phyloP scores from a whole-genome alignment of 2,888 invertebrate species.

The Heliconius ismenius region DNA sequence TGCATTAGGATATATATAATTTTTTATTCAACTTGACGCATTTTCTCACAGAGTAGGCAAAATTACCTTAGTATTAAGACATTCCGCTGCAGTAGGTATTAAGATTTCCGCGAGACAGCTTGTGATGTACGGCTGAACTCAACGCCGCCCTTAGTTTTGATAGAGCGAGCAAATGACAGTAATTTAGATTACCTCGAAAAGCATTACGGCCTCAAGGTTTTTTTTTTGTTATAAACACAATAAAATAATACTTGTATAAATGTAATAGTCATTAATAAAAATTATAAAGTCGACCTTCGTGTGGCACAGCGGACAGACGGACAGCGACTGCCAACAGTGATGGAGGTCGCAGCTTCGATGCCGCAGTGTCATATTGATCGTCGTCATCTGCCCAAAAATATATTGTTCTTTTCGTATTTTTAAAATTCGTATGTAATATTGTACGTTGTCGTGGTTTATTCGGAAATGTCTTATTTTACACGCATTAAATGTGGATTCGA shows the following conservation, averaged over 20 bases:
- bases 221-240: not conserved
- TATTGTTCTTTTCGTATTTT: not conserved
- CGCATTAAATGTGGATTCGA: too few relatives aligned
- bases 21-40: too few relatives aligned
- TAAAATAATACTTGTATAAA: not conserved
- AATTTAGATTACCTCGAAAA: too few relatives aligned
- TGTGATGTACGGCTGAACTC: too few relatives aligned
- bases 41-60: too few relatives aligned
- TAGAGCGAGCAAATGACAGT: too few relatives aligned
- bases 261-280: not conserved
- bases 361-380: not conserved
- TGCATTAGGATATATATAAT: too few relatives aligned
- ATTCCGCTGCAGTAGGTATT: too few relatives aligned
- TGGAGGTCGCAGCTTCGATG: conserved; percentile 9
- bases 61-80: too few relatives aligned
- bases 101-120: too few relatives aligned
- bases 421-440: not conserved
- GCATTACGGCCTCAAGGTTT: not conserved
- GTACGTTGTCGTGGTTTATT: not conserved
- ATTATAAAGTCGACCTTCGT: conserved; percentile 8
- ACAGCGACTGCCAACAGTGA: conserved; percentile 1
- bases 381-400: not conserved
- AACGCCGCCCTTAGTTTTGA: too few relatives aligned
- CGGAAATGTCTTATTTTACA: not conserved
- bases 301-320: not conserved